phyloP scores from a whole-genome alignment of 2,888 invertebrate species.

The Gisinianus flammeolus region DNA sequence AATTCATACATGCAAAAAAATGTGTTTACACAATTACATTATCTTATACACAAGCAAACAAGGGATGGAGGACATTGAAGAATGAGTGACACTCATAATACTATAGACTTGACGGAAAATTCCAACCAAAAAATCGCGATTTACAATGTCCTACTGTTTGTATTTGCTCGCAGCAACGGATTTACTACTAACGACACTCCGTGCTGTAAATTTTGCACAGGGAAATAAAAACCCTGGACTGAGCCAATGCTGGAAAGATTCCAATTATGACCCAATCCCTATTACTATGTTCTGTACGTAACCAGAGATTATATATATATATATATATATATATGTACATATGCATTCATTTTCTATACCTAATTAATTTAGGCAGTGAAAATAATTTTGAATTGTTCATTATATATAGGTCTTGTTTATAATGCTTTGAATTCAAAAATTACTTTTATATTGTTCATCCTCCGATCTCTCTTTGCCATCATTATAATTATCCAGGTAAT shows the following conservation, averaged over 20 bases:
- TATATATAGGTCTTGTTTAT: slow-evolving; percentile 30
- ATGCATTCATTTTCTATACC: too few species aligned
- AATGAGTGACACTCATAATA: too few species aligned
- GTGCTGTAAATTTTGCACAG: slow-evolving; percentile 32
- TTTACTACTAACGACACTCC: slow-evolving; percentile 34
- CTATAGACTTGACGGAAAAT: too few species aligned
- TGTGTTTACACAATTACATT: too few species aligned
- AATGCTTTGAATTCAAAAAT: slow-evolving; percentile 30
- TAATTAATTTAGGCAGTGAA: too few species aligned
- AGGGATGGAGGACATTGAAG: too few species aligned
- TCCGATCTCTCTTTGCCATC: slow-evolving; percentile 35
- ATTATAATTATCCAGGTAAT: slow-evolving; percentile 35
- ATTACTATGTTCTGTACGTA: slow-evolving; percentile 33
- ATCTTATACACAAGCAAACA: too few species aligned
- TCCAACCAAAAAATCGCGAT: too few species aligned
- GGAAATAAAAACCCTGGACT: slow-evolving; percentile 36
- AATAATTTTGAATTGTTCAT: not conserved
- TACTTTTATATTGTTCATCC: slow-evolving; percentile 25
- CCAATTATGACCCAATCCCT: slow-evolving; percentile 28
- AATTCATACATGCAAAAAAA: too few species aligned
- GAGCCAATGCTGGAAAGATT: slow-evolving; percentile 30
- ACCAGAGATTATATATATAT: not conserved
- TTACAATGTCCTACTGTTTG: slow-evolving; percentile 28
- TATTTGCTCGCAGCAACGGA: slow-evolving; percentile 32
- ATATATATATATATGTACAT: not conserved